These are phyloP conservation scores for Phortica okadai DNA, from an alignment of 2,888 invertebrate species.

Conservation along the genomic window DNA sequence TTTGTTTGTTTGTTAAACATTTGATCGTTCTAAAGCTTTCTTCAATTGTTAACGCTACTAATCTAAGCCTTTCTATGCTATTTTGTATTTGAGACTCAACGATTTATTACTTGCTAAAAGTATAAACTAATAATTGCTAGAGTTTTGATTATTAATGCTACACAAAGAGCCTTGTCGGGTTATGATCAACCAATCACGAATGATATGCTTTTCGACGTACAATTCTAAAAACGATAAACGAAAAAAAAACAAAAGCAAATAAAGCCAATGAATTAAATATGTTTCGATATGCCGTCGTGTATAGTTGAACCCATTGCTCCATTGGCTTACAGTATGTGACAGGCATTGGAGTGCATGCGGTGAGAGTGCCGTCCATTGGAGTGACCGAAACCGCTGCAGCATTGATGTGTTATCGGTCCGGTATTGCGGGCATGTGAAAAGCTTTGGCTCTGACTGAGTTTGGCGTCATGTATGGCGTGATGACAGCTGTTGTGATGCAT, in stretches of 20 bases:
- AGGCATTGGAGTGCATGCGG: conserved; percentile 75
- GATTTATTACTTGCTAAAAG: conserved; percentile 40
- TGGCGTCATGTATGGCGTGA: conserved; percentile 64
- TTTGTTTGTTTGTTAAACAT: conserved; percentile 37
- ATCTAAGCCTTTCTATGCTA: conserved; percentile 33
- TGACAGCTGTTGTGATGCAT: conserved; percentile 54
- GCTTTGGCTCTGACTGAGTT: conserved; percentile 74
- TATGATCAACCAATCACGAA: background rate
- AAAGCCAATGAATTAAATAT: conserved; percentile 46
- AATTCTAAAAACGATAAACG: background rate
- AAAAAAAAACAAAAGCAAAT: background rate
- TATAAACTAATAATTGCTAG: conserved; percentile 60
- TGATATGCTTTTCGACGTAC: conserved; percentile 12
- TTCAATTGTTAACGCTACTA: conserved; percentile 40
- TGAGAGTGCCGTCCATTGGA: conserved; percentile 72
- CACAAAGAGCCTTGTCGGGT: background rate
- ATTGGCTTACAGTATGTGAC: conserved; percentile 67
- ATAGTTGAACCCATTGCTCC: conserved; percentile 20
- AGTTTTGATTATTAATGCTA: background rate
- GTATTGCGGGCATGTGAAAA: conserved; percentile 69
- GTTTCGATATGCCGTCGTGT: conserved; percentile 21
- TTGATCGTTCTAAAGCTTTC: conserved; percentile 41
- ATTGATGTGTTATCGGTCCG: conserved; percentile 73
- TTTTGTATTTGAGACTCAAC: conserved; percentile 43
- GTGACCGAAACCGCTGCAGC: conserved; percentile 73